A percentile compares a stretch with the other conserved stretches of the same genome.
Evolutionary conservation across 2,797 vertebrate genomes (phyloP).

Genomic region (Epinephelus awoara): DNA sequence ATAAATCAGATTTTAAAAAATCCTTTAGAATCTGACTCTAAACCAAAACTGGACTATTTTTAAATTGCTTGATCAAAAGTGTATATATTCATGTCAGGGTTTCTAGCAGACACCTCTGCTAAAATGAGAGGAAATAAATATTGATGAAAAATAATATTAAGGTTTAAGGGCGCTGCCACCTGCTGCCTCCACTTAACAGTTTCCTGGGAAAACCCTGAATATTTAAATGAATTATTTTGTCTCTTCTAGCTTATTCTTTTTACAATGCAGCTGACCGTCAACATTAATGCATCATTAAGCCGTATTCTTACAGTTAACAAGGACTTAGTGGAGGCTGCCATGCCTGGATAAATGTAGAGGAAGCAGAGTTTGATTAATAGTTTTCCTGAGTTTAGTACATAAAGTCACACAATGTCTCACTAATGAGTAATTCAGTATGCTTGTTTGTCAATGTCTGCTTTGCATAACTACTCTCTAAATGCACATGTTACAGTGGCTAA

Average conservation of each 20-base stretch:
- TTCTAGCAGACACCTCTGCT: not conserved
- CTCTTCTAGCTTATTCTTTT: not conserved
- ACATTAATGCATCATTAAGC: not conserved
- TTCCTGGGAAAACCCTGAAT: not conserved
- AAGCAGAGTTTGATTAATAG: not conserved
- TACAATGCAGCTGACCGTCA: not conserved
- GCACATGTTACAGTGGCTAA: not conserved
- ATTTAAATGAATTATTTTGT: not conserved
- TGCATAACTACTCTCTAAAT: not conserved
- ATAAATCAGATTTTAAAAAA: no score
- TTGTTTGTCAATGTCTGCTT: not conserved
- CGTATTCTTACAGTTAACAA: not conserved
- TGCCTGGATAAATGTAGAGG: not conserved
- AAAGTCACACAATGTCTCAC: not conserved
- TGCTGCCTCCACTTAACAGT: not conserved
- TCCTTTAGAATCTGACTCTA: not conserved
- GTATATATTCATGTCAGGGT: not conserved
- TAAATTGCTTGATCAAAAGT: not conserved
- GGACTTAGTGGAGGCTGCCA: not conserved
- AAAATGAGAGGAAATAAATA: not conserved
- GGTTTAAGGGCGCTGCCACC: not conserved
- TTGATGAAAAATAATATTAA: not conserved
- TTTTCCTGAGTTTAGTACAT: not conserved
- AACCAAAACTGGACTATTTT: not conserved
- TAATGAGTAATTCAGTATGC: not conserved